A percentile compares a stretch with the other conserved stretches of the same genome.
These are phyloP conservation scores for Anisognathus igniventris DNA, from an alignment of 2,797 vertebrate genomes.

Conservation along the genomic window DNA sequence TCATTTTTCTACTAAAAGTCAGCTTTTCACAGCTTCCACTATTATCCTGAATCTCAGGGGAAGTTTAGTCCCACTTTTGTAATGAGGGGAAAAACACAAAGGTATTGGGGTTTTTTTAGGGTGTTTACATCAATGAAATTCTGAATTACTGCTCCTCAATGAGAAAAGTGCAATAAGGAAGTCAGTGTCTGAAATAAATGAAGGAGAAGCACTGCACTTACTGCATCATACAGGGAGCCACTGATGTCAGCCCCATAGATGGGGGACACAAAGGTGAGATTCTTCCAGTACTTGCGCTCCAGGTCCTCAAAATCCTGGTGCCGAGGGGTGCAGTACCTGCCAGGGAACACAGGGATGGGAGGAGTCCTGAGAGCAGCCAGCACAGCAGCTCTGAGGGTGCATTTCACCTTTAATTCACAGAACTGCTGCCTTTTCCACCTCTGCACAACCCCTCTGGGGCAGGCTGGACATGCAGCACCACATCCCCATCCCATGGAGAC, in stretches of 20 bases:
- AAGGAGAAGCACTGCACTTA: constrained; percentile 63
- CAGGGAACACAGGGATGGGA: not conserved
- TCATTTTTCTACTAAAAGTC: not conserved
- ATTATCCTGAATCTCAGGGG: not conserved
- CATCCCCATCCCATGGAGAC: not conserved
- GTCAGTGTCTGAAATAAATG: rapidly evolving
- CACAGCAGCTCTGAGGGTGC: not conserved
- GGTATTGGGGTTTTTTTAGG: not conserved
- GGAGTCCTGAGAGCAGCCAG: not conserved
- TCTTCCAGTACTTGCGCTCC: constrained; percentile 99
- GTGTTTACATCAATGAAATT: not conserved
- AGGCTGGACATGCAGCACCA: not conserved
- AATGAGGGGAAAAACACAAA: not conserved
- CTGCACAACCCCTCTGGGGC: not conserved
- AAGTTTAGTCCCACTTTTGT: not conserved
- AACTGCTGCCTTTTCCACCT: not conserved
- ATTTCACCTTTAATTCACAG: rapidly evolving
- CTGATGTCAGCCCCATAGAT: constrained; percentile 97
- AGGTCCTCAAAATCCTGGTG: constrained; percentile 97
- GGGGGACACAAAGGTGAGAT: constrained; percentile 93
- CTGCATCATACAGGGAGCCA: constrained; percentile 91
- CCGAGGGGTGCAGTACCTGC: constrained; percentile 92
- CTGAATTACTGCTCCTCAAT: not conserved
- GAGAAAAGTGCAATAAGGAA: not conserved
- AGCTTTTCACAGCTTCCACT: not conserved